These are phyloP conservation scores for Natrix natrix DNA, from an alignment of 2,797 vertebrate species.

Conservation along the genomic window DNA sequence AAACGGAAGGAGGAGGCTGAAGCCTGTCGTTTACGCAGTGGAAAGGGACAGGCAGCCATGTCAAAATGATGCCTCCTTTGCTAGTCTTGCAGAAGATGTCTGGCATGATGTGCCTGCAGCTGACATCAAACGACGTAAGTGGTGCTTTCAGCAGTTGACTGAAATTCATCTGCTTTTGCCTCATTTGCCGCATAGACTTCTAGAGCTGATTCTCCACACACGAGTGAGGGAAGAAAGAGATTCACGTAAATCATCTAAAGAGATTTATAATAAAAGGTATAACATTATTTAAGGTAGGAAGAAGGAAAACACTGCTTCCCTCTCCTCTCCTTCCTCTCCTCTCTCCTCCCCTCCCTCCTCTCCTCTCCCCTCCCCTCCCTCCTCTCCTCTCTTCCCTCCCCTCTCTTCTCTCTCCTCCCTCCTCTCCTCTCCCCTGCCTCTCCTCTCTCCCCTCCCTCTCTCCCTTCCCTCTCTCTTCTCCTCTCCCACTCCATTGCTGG, in stretches of 20 bases:
- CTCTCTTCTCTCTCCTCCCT: rapidly evolving
- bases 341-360: no score
- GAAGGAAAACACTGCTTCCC: conserved; percentile 56
- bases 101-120: conserved; percentile 65
- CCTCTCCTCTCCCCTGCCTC: not conserved
- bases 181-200: conserved; percentile 64
- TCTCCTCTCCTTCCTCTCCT: not conserved
- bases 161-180: conserved; percentile 68
- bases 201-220: conserved; percentile 66
- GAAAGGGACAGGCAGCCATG: conserved; percentile 67
- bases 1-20: conserved; percentile 54
- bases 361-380: rapidly evolving
- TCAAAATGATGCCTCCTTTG: conserved; percentile 71
- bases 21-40: conserved; percentile 66
- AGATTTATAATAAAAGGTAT: conserved; percentile 38
- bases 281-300: conserved; percentile 61
- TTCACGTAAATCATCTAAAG: conserved; percentile 43
- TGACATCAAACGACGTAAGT: conserved; percentile 67
- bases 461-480: not conserved
- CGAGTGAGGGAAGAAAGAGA: conserved; percentile 66
- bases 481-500: not conserved
- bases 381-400: rapidly evolving
- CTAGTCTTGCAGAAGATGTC: conserved; percentile 68
- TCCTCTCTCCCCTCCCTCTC: no score
- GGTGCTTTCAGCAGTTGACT: conserved; percentile 64